Evolutionary conservation across 2,888 invertebrate species (phyloP).

Genomic region (Callinectes sapidus): DNA sequence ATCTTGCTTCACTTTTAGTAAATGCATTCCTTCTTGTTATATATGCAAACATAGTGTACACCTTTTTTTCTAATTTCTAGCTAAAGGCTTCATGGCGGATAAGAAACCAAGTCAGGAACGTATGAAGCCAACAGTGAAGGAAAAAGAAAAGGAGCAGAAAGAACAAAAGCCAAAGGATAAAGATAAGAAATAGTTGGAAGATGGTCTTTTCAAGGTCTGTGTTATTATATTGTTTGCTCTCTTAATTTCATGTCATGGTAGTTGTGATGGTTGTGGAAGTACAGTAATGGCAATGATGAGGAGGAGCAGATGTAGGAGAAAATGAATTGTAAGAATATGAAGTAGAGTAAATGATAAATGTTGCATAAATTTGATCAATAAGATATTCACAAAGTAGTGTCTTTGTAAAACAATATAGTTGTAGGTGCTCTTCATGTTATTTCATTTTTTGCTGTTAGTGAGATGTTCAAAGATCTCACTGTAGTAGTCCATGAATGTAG

Average conservation of each 20-base stretch:
- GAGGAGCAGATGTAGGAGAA: no score
- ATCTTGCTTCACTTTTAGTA: neutral
- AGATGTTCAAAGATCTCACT: no score
- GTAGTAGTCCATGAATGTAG: no score
- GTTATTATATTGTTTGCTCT: neutral
- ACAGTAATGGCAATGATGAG: neutral
- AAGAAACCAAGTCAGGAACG: conserved; percentile 63
- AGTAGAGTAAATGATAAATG: no score
- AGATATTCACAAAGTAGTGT: no score
- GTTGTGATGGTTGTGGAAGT: neutral
- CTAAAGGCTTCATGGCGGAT: conserved; percentile 52
- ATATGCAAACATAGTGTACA: neutral
- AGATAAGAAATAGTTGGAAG: neutral
- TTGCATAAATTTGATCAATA: no score
- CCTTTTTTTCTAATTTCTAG: neutral
- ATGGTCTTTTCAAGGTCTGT: neutral
- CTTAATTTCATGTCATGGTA: neutral
- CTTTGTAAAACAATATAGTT: no score
- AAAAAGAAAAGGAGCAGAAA: conserved; percentile 50
- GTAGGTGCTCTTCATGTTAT: no score
- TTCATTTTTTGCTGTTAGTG: no score
- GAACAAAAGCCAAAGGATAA: conserved; percentile 40
- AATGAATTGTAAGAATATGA: no score
- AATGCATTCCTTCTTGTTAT: neutral
- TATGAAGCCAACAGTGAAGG: conserved; percentile 48